These are phyloP conservation scores for Tyrannus savana DNA, from an alignment of 2,113 vertebrate species.

Conservation along the genomic window DNA sequence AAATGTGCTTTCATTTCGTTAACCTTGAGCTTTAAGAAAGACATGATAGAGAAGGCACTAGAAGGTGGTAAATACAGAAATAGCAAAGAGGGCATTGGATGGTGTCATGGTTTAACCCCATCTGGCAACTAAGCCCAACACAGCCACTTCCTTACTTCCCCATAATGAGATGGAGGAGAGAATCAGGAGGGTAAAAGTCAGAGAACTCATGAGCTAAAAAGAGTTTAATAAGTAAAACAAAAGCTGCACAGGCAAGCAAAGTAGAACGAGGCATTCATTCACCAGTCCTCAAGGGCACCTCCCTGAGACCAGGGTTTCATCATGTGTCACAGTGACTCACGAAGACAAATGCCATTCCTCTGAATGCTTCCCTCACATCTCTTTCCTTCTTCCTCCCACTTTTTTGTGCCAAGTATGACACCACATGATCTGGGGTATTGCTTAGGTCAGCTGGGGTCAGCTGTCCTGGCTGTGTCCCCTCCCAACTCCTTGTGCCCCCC, in stretches of 20 bases:
- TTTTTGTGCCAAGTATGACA: neutral
- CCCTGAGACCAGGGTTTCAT: neutral
- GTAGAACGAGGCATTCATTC: neutral
- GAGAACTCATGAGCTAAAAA: neutral
- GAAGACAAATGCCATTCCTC: neutral
- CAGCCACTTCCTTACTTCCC: rapidly evolving
- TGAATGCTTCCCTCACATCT: rapidly evolving
- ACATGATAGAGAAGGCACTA: neutral
- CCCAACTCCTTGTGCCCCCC: neutral
- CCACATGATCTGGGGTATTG: neutral
- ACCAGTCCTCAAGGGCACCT: neutral
- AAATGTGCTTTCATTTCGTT: neutral
- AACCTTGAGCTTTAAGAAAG: constrained; percentile 37
- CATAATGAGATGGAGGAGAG: neutral
- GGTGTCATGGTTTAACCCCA: rapidly evolving
- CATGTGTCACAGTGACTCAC: rapidly evolving
- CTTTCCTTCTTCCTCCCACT: neutral
- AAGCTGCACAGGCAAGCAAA: rapidly evolving
- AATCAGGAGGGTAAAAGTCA: neutral
- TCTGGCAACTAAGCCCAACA: rapidly evolving
- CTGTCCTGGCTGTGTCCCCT: neutral
- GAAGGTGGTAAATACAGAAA: neutral
- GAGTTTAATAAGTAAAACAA: neutral
- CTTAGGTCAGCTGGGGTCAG: neutral
- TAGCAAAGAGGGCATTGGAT: neutral